phyloP scores from a whole-genome alignment of 2,888 invertebrate species.

The Ophonus ardosiacus region DNA sequence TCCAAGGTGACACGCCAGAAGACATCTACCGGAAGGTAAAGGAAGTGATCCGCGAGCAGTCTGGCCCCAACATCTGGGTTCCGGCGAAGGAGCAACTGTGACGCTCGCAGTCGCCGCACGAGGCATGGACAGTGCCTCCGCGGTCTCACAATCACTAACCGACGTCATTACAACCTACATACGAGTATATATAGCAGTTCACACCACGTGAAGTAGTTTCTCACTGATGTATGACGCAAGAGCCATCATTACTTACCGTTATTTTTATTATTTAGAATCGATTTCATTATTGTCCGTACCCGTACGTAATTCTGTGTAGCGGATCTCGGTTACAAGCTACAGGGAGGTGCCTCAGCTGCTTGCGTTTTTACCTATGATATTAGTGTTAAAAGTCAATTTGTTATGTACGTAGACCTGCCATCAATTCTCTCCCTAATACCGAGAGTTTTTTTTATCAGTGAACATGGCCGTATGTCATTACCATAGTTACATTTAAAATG shows the following conservation, averaged over 20 bases:
- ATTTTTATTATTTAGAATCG: constrained; percentile 48
- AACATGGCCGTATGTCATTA: too few species aligned
- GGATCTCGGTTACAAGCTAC: constrained; percentile 56
- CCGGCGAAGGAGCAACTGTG: constrained; percentile 97
- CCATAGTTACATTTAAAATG: too few species aligned
- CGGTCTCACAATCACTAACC: constrained; percentile 70
- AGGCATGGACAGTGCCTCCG: constrained; percentile 80
- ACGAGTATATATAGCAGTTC: constrained; percentile 53
- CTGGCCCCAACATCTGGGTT: constrained; percentile 98
- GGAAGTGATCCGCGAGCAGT: constrained; percentile 95
- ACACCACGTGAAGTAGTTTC: constrained; percentile 58
- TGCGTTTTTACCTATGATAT: constrained; percentile 63
- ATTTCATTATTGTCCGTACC: constrained; percentile 29
- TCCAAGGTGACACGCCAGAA: constrained; percentile 97
- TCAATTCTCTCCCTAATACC: too few species aligned
- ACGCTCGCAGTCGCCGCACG: constrained; percentile 82
- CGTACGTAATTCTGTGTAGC: constrained; percentile 53
- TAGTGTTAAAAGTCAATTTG: constrained; percentile 60
- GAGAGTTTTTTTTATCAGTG: too few species aligned
- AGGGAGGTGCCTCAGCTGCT: constrained; percentile 63
- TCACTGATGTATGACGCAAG: constrained; percentile 56
- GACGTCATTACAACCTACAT: constrained; percentile 47
- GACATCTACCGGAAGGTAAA: constrained; percentile 97
- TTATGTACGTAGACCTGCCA: constrained; percentile 3
- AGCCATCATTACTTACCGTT: constrained; percentile 58